Evolutionary conservation across 2,113 vertebrate species (phyloP).

Genomic region (Channa argus): DNA sequence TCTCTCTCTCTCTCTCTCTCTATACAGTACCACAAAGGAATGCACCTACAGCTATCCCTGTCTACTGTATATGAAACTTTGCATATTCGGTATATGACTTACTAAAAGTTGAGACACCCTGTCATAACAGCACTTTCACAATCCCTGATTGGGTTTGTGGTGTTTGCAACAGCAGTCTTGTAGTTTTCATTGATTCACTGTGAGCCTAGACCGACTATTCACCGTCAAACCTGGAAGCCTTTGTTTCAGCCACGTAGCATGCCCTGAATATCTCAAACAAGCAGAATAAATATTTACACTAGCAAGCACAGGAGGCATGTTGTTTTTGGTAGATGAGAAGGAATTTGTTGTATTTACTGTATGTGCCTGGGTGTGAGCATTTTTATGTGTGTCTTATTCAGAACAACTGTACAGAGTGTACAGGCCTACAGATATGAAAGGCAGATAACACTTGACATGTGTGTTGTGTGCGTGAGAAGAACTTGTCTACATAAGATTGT

Average conservation of each 20-base stretch:
- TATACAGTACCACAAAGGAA: neutral
- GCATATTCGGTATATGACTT: slow-evolving; percentile 1
- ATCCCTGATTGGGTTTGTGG: slow-evolving; percentile 32
- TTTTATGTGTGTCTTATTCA: slow-evolving; percentile 44
- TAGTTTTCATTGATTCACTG: slow-evolving; percentile 39
- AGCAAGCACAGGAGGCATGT: slow-evolving; percentile 66
- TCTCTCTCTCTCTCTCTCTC: slow-evolving; percentile 29
- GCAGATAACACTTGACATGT: slow-evolving; percentile 71
- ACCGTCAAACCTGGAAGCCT: slow-evolving; percentile 46
- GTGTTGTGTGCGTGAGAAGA: slow-evolving; percentile 73
- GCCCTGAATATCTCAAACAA: slow-evolving; percentile 66
- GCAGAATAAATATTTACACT: slow-evolving; percentile 75
- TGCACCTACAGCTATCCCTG: slow-evolving; percentile 25
- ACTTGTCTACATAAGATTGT: slow-evolving; percentile 67
- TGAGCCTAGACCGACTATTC: slow-evolving; percentile 28
- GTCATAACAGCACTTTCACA: slow-evolving; percentile 36
- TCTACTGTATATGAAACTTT: slow-evolving; percentile 19
- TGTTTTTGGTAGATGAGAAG: slow-evolving; percentile 70
- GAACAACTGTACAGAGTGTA: slow-evolving; percentile 55
- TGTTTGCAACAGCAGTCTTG: slow-evolving; percentile 47
- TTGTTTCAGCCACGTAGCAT: slow-evolving; percentile 71
- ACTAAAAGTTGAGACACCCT: slow-evolving; percentile 29
- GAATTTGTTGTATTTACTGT: slow-evolving; percentile 78
- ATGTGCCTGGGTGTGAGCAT: slow-evolving; percentile 52
- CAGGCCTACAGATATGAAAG: slow-evolving; percentile 68